Percentiles rank a stretch among this genome's conserved stretches.
Evolutionary conservation across 1,140 invertebrate genomes (phyloP).

Genomic region (Heterodera carotae): DNA sequence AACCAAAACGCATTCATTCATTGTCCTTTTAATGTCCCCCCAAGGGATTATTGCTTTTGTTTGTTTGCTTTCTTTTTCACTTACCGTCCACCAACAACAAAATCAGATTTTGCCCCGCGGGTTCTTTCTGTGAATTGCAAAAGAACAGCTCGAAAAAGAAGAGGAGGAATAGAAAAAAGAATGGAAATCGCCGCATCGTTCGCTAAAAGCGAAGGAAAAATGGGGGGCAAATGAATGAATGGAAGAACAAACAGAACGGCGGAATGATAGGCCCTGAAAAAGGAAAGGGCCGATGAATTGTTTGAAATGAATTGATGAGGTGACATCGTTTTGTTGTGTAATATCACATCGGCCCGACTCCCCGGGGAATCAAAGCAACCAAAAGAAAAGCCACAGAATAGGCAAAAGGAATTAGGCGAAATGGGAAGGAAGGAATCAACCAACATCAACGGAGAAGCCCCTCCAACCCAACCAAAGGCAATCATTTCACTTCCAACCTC

Average conservation of each 20-base stretch:
- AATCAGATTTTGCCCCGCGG: constrained; percentile 63
- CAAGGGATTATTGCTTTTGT: too few relatives aligned
- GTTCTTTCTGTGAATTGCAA: constrained; percentile 38
- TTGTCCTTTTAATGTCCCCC: too few relatives aligned
- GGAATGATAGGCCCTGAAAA: background rate
- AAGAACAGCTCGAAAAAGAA: background rate
- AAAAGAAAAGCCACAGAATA: background rate
- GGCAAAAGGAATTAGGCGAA: background rate
- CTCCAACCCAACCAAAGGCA: background rate
- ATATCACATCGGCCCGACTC: background rate
- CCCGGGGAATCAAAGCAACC: background rate
- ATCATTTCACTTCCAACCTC: background rate
- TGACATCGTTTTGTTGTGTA: background rate
- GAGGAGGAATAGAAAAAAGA: background rate
- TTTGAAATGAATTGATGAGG: constrained; percentile 2
- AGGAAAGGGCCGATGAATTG: background rate
- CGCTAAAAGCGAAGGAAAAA: background rate
- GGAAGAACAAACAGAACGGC: background rate
- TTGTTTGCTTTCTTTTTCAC: background rate
- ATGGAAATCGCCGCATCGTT: background rate
- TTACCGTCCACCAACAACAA: constrained; percentile 59
- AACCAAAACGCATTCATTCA: too few relatives aligned
- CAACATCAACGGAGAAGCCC: too few relatives aligned
- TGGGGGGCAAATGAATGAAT: too few relatives aligned
- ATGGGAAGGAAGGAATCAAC: background rate